Percentiles rank a stretch among this genome's conserved stretches.
Conservation (phyloP, 2,113 vertebrate genomes). For the Crotalus helleri region DNA sequence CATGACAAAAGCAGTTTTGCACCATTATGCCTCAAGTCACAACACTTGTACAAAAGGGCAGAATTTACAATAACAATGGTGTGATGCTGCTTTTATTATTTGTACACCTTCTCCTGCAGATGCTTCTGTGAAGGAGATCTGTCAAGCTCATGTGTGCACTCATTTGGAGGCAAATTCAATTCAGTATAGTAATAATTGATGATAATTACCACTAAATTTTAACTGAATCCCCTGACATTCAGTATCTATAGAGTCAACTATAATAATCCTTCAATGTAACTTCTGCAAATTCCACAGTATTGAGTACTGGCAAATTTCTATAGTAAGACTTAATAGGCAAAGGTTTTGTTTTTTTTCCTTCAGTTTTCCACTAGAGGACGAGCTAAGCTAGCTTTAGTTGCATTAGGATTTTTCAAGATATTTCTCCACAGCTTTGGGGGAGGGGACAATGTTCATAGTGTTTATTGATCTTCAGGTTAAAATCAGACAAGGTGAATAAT, state of each 20-base stretch:
- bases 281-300: neutral
- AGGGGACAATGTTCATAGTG: slow-evolving; percentile 18
- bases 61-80: neutral
- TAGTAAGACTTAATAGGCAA: neutral
- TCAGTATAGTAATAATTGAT: neutral
- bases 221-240: neutral
- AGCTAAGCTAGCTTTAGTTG: slow-evolving; percentile 21
- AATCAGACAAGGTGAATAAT: slow-evolving; percentile 43
- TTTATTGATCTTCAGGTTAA: slow-evolving; percentile 35
- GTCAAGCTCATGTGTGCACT: neutral
- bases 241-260: too few relatives aligned
- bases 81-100: neutral
- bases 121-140: neutral
- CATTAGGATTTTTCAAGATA: accelerated
- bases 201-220: neutral
- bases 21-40: neutral
- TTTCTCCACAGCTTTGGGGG: neutral
- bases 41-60: neutral
- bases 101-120: neutral
- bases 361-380: slow-evolving; percentile 59
- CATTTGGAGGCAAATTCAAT: neutral
- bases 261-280: neutral
- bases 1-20: neutral
- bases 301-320: neutral
- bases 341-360: neutral